Percentiles rank a stretch among this genome's conserved stretches.
Evolutionary conservation across 2,888 invertebrate species (phyloP).

Genomic region (Nezara viridula): DNA sequence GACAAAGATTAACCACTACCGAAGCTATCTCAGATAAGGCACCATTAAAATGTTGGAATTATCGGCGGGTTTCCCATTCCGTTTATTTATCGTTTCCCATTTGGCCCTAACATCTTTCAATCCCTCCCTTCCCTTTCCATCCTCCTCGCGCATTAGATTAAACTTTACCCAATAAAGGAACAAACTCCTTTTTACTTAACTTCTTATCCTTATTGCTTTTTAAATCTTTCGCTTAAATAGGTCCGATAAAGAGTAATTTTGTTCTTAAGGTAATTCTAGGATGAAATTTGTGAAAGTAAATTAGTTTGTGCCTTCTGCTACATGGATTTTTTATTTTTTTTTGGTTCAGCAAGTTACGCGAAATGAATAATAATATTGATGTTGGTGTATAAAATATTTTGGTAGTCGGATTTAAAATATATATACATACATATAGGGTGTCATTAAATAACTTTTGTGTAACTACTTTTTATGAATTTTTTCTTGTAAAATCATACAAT

Average conservation of each 20-base stretch:
- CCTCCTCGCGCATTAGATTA: slow-evolving; percentile 34
- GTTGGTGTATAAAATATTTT: too few species aligned
- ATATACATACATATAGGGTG: too few species aligned
- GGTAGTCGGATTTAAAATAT: too few species aligned
- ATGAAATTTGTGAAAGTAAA: background rate
- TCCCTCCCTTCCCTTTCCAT: slow-evolving; percentile 6
- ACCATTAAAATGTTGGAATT: slow-evolving; percentile 49
- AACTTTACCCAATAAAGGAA: slow-evolving; percentile 23
- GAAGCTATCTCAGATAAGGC: slow-evolving; percentile 26
- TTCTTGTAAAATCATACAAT: too few species aligned
- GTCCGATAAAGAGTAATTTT: slow-evolving; percentile 29
- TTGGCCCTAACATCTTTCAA: slow-evolving; percentile 39
- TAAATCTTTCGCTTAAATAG: slow-evolving; percentile 38
- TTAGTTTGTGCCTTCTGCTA: background rate
- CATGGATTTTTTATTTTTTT: too few species aligned
- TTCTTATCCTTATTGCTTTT: slow-evolving; percentile 38
- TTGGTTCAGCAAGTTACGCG: too few species aligned
- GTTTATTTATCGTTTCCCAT: slow-evolving; percentile 44
- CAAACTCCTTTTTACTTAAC: slow-evolving; percentile 30
- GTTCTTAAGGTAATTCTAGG: background rate
- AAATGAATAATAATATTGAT: too few species aligned
- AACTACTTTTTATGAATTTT: too few species aligned
- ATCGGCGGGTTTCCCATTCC: slow-evolving; percentile 38
- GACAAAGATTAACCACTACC: slow-evolving; percentile 29
- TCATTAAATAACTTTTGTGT: too few species aligned